These are phyloP conservation scores for Oryzaephilus surinamensis DNA, from an alignment of 1,140 invertebrate genomes.

Conservation along the genomic window DNA sequence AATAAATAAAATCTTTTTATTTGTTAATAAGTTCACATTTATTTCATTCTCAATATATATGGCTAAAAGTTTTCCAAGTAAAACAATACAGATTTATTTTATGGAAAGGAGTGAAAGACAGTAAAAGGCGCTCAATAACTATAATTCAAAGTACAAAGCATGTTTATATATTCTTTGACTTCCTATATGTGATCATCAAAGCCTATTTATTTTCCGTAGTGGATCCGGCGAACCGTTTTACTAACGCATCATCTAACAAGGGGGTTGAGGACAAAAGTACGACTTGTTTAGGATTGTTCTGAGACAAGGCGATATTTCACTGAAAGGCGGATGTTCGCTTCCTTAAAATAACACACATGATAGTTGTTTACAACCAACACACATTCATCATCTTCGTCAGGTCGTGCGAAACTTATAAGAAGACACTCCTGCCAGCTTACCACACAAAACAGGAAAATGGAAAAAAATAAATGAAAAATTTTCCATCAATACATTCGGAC, in stretches of 20 bases:
- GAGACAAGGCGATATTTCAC: constrained; percentile 34
- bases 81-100: no score
- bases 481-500: no score
- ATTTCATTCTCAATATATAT: no score
- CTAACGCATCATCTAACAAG: constrained; percentile 32
- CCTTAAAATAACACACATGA: constrained; percentile 34
- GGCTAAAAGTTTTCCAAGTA: no score
- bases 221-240: constrained; percentile 30
- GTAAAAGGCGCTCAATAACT: no score
- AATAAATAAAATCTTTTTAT: no score
- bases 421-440: neutral
- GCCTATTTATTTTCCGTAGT: constrained; percentile 30
- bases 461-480: no score
- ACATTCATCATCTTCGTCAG: constrained; percentile 31
- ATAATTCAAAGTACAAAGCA: constrained; percentile 10
- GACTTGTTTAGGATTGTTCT: constrained; percentile 33
- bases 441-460: constrained; percentile 1
- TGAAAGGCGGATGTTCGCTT: constrained; percentile 32
- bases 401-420: constrained; percentile 9
- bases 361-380: constrained; percentile 26
- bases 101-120: no score
- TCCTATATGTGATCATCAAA: constrained; percentile 27
- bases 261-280: constrained; percentile 30
- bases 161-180: constrained; percentile 22
- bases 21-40: no score